These are phyloP conservation scores for Clupea harengus DNA, from an alignment of 2,113 vertebrate species.

Conservation along the genomic window DNA sequence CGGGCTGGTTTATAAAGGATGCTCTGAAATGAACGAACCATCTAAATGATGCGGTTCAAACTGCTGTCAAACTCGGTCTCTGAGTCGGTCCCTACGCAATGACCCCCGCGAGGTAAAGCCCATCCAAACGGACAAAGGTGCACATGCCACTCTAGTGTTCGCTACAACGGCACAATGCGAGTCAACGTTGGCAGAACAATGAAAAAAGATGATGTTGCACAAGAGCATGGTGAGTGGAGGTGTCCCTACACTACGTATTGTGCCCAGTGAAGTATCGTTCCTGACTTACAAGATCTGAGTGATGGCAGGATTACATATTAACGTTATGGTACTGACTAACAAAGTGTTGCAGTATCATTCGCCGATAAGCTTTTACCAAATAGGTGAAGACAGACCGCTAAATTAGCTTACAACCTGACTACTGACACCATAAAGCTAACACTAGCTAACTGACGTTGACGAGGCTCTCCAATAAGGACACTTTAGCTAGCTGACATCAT, in stretches of 20 bases:
- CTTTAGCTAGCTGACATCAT: neutral
- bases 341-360: neutral
- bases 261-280: neutral
- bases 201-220: constrained; percentile 47
- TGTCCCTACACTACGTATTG: neutral
- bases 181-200: constrained; percentile 31
- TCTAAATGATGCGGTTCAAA: neutral
- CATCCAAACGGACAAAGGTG: constrained; percentile 9
- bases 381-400: neutral
- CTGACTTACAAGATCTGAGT: neutral
- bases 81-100: neutral
- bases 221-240: neutral
- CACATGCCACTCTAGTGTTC: constrained; percentile 25
- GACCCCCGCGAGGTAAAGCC: neutral
- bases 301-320: neutral
- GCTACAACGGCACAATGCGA: constrained; percentile 18
- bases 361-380: neutral
- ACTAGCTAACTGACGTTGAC: neutral
- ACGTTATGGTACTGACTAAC: neutral
- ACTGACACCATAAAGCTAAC: neutral
- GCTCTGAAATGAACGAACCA: neutral
- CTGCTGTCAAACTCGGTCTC: neutral
- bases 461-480: neutral
- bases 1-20: neutral
- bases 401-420: neutral